phyloP scores from a whole-genome alignment of 2,888 invertebrate species.

The Drepanosiphum platanoidis region DNA sequence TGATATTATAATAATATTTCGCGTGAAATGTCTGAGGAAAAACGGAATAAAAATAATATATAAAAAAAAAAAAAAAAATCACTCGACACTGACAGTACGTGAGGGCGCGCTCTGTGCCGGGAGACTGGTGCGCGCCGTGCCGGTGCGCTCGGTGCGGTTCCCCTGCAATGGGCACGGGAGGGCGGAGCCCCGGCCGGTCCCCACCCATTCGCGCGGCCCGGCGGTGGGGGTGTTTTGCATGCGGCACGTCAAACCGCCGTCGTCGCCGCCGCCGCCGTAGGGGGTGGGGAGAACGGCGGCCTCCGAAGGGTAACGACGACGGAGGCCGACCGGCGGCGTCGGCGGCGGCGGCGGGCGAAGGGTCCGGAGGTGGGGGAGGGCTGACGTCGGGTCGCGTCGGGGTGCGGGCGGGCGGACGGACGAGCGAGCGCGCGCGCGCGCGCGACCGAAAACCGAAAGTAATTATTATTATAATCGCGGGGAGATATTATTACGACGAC shows the following conservation, averaged over 20 bases:
- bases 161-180: conserved; percentile 58
- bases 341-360: not conserved
- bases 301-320: not conserved
- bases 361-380: not conserved
- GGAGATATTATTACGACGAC: too few relatives aligned
- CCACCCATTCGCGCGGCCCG: conserved; percentile 54
- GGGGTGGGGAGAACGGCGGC: not conserved
- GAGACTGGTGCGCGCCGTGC: conserved; percentile 59
- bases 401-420: not conserved
- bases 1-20: not conserved
- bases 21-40: not conserved
- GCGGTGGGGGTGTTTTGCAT: conserved; percentile 60
- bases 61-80: conserved; percentile 21
- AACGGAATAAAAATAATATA: not conserved
- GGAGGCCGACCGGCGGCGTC: conserved; percentile 35
- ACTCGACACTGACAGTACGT: conserved; percentile 59
- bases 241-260: conserved; percentile 55
- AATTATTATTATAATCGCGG: conserved; percentile 35
- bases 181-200: conserved; percentile 56
- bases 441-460: conserved; percentile 28
- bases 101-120: conserved; percentile 61
- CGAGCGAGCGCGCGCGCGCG: not conserved
- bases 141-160: conserved; percentile 59
- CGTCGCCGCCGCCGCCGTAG: not conserved
- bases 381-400: not conserved